Evolutionary conservation across 2,113 vertebrate genomes (phyloP).

Genomic region (Varanus salvator): DNA sequence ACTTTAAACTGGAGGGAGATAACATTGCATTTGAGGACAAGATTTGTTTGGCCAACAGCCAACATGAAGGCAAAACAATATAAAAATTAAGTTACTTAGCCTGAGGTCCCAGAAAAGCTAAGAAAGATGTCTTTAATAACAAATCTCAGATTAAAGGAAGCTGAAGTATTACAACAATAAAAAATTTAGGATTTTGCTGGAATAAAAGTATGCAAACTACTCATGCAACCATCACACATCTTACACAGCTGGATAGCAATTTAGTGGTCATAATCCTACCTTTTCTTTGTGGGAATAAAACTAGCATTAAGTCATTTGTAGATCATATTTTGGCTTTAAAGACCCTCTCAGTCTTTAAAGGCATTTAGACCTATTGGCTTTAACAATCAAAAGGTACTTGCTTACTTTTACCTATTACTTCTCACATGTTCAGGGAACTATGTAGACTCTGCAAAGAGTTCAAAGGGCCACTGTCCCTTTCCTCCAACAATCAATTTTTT

Average conservation of each 20-base stretch:
- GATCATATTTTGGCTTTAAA: neutral
- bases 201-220: slow-evolving; percentile 30
- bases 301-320: neutral
- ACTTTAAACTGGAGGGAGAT: slow-evolving; percentile 23
- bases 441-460: neutral
- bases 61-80: neutral
- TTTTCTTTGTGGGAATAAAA: neutral
- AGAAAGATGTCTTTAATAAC: slow-evolving; percentile 66
- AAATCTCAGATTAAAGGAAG: slow-evolving; percentile 35
- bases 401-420: neutral
- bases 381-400: neutral
- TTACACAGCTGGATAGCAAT: neutral
- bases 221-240: slow-evolving; percentile 21
- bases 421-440: neutral
- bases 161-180: slow-evolving; percentile 50
- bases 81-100: slow-evolving; percentile 4
- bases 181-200: slow-evolving; percentile 22
- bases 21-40: neutral
- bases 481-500: neutral
- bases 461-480: neutral
- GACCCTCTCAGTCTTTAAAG: neutral
- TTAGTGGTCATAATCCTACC: neutral
- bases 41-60: slow-evolving; percentile 17
- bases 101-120: slow-evolving; percentile 22
- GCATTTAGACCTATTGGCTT: neutral